Evolutionary conservation across 2,113 vertebrate species (phyloP).

Genomic region (Scopus umbretta): DNA sequence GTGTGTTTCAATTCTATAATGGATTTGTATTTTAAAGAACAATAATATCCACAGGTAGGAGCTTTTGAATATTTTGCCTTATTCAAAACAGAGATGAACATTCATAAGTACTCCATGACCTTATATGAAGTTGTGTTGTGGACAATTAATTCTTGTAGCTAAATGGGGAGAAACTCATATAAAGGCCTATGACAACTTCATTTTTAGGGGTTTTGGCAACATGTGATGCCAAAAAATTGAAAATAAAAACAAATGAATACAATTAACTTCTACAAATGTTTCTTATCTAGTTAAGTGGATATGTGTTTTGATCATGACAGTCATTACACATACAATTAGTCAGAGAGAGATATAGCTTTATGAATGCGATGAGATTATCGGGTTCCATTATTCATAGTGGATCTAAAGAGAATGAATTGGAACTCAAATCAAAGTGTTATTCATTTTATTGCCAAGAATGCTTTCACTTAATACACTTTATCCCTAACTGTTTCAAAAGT

Average conservation of each 20-base stretch:
- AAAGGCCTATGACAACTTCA: background rate
- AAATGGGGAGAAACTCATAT: background rate
- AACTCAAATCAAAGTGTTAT: background rate
- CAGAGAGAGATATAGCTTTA: background rate
- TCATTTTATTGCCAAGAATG: background rate
- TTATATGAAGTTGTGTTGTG: background rate
- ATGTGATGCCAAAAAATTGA: background rate
- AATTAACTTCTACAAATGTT: background rate
- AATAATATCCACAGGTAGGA: background rate
- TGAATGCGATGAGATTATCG: background rate
- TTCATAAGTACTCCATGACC: background rate
- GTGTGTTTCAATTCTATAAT: background rate
- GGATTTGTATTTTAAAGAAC: background rate
- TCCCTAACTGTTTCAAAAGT: background rate
- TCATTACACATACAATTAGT: background rate
- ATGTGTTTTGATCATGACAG: background rate
- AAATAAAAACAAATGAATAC: background rate
- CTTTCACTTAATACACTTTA: background rate
- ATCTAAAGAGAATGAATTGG: background rate
- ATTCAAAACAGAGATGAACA: background rate
- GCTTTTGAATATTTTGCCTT: background rate
- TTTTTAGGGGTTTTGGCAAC: background rate
- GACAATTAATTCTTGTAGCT: background rate
- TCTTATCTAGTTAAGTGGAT: background rate
- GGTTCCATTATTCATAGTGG: background rate